These are phyloP conservation scores for Tangara arthus DNA, from an alignment of 2,797 vertebrate genomes.

Conservation along the genomic window DNA sequence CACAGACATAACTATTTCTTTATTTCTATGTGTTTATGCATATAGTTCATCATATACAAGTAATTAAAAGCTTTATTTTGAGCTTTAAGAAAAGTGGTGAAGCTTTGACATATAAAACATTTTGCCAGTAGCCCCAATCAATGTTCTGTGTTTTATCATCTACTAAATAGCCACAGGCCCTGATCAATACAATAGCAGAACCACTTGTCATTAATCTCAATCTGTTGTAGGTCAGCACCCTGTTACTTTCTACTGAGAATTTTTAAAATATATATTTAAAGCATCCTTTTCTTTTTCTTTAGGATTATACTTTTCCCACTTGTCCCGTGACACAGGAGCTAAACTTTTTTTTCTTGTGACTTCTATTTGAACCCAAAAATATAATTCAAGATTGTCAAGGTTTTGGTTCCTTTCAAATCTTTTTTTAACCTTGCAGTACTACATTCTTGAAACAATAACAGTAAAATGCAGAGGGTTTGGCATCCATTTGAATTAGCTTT, in stretches of 20 bases:
- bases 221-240: neutral
- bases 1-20: neutral
- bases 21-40: neutral
- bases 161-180: neutral
- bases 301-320: neutral
- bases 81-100: neutral
- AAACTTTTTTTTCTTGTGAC: neutral
- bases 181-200: slow-evolving; percentile 13
- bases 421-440: neutral
- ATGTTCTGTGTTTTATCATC: neutral
- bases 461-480: neutral
- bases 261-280: neutral
- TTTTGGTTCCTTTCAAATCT: neutral
- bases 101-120: neutral
- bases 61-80: neutral
- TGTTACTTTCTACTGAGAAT: neutral
- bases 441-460: neutral
- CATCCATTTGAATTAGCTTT: neutral
- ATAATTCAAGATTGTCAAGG: neutral
- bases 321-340: neutral
- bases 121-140: neutral
- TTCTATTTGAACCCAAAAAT: neutral
- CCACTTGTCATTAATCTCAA: slow-evolving; percentile 13
- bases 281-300: neutral
- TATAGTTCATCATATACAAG: neutral